A percentile compares a stretch with the other conserved stretches of the same genome.
Evolutionary conservation across 2,113 vertebrate species (phyloP).

Genomic region (Oxygymnocypris stewartii): DNA sequence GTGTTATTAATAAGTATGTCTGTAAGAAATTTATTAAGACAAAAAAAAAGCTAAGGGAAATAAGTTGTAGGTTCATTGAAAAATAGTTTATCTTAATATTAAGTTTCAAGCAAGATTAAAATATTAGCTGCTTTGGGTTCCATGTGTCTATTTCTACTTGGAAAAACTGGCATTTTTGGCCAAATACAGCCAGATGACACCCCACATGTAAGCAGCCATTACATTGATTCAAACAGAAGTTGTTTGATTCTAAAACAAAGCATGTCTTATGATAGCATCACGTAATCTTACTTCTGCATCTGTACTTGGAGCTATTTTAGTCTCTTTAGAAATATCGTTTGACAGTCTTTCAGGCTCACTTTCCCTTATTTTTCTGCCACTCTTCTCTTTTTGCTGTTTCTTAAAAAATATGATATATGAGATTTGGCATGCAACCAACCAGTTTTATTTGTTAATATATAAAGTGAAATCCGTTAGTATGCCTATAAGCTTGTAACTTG

Average conservation of each 20-base stretch:
- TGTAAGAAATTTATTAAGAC: neutral
- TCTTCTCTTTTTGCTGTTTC: neutral
- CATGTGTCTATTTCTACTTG: slow-evolving; percentile 39
- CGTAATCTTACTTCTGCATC: neutral
- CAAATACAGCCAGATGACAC: neutral
- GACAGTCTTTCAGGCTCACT: neutral
- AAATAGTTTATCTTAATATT: slow-evolving; percentile 9
- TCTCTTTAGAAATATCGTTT: neutral
- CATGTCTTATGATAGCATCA: slow-evolving; percentile 15
- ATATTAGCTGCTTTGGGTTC: slow-evolving; percentile 39
- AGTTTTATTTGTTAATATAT: slow-evolving; percentile 21
- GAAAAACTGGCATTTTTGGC: slow-evolving; percentile 31
- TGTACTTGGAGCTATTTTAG: neutral
- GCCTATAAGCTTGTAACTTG: slow-evolving; percentile 12
- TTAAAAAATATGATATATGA: neutral
- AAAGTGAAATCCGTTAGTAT: neutral
- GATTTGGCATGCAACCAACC: neutral
- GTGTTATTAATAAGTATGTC: neutral
- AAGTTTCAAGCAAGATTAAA: slow-evolving; percentile 4
- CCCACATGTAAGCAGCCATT: slow-evolving; percentile 20
- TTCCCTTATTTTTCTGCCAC: neutral
- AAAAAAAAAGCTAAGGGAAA: slow-evolving; percentile 28
- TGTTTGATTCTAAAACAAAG: slow-evolving; percentile 24
- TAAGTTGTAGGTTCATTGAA: neutral
- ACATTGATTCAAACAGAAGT: slow-evolving; percentile 16